Conservation (phyloP, 2,888 invertebrate genomes). For the Iphiclides podalirius region DNA sequence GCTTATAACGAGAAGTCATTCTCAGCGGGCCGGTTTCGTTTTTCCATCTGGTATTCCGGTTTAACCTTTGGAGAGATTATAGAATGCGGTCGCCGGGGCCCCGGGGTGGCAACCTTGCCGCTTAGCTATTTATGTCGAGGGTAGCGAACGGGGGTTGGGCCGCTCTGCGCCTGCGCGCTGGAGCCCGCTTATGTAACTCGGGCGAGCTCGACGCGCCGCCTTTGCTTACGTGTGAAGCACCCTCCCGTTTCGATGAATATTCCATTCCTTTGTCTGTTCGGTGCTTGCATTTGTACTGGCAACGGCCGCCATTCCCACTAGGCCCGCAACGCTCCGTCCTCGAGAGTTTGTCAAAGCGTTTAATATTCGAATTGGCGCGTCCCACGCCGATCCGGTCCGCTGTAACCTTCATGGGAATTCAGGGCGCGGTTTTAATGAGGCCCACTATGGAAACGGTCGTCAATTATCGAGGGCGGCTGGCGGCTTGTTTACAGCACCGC, state of each 20-base stretch:
- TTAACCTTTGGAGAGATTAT: slow-evolving; percentile 77
- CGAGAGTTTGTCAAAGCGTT: slow-evolving; percentile 16
- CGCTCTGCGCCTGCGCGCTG: slow-evolving; percentile 65
- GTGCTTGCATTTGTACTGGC: slow-evolving; percentile 7
- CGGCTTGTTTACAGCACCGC: slow-evolving; percentile 71
- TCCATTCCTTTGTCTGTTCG: slow-evolving; percentile 37
- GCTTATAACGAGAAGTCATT: slow-evolving; percentile 41
- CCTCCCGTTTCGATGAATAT: slow-evolving; percentile 49
- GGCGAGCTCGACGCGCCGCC: slow-evolving; percentile 44
- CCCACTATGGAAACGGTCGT: slow-evolving; percentile 71
- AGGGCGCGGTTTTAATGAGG: slow-evolving; percentile 75
- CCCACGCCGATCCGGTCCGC: slow-evolving; percentile 33
- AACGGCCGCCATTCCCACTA: slow-evolving; percentile 7
- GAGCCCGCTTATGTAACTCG: slow-evolving; percentile 69
- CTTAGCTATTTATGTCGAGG: slow-evolving; percentile 78
- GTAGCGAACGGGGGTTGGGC: slow-evolving; percentile 57
- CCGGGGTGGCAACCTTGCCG: slow-evolving; percentile 77
- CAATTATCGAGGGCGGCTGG: slow-evolving; percentile 74
- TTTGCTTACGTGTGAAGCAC: slow-evolving; percentile 29
- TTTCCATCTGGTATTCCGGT: slow-evolving; percentile 69
- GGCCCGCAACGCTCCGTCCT: no score
- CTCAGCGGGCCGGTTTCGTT: slow-evolving; percentile 57
- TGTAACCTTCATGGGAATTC: slow-evolving; percentile 68
- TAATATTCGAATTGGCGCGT: slow-evolving; percentile 28
- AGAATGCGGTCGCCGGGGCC: slow-evolving; percentile 70